Base-by-base conservation (phyloP, 2,113 vertebrate species). In the Micronisus gabar region DNA sequence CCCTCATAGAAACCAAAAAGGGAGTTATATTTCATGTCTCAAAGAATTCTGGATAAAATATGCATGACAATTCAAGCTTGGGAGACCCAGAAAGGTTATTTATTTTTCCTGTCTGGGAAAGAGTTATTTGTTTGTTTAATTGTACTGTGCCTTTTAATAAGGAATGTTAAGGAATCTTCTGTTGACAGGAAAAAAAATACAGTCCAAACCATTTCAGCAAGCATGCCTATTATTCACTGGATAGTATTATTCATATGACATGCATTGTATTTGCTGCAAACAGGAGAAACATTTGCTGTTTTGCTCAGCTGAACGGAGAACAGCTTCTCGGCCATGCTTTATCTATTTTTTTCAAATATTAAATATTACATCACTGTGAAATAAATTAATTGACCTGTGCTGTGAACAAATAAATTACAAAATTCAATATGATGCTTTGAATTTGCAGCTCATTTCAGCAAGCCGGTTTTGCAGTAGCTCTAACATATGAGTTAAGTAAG, bases 321-420 rank as follows among this genome's bases (percentile, higher is more conserved):
- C 62, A 68, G 72, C 86, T 95, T 90, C 82, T 91, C 81, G 94
- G 86, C 30, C 67, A 78, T 87, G 63, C 83, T 97, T 94, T 97
- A 97, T 96, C 93, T 95, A 71, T 96, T 94, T 95, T 95, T 96
- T 92, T 94, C 92, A 92, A 93, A 94, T 96, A 96, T 95, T 97
- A 97, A 98, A 84, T 96, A 97, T 98, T 95, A 96, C 73, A 84
- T 98, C 93, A 88, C 86, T 81, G 61, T 81, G 88, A 98, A 97
- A 98, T 95, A 98, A 96, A 98, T 98, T 97, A 98, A 98, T 97
- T 97, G 97, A 97, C 93, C 96, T 92, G 75, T 92, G 88, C 88
- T 62, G 90, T 80, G 94, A 98, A 98, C 82, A 97, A 97, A 98
- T 98, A 98, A 97, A 96, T 97, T 97, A 88, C 95, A 92, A 82